phyloP scores from a whole-genome alignment of 2,113 vertebrate genomes.

The Pelecanoides urinatrix region DNA sequence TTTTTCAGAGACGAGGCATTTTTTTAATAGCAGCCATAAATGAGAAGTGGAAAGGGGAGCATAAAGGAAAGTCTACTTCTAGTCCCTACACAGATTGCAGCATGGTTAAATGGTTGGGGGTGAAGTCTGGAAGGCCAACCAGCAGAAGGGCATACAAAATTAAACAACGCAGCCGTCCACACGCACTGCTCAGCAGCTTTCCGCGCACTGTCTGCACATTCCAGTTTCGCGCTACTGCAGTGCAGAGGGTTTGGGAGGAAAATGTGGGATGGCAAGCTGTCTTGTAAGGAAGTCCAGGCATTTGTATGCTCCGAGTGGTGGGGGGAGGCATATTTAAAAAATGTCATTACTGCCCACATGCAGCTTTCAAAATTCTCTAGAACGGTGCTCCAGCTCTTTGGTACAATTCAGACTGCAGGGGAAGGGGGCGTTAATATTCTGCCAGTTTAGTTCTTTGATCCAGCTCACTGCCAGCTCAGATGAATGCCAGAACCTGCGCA shows the following conservation, averaged over 20 bases:
- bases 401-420: neutral
- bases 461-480: neutral
- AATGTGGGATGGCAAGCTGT: neutral
- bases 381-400: neutral
- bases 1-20: neutral
- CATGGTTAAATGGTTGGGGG: neutral
- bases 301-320: neutral
- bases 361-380: neutral
- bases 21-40: neutral
- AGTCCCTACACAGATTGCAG: neutral
- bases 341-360: neutral
- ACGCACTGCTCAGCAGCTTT: fast-evolving
- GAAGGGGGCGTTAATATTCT: neutral
- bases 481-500: neutral
- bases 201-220: fast-evolving
- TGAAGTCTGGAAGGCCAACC: neutral
- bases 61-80: neutral
- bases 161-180: neutral
- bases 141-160: neutral
- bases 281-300: neutral
- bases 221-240: neutral
- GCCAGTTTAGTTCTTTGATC: neutral
- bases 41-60: neutral
- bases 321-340: neutral
- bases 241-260: neutral